These are phyloP conservation scores for Lacanobia wlatinum DNA, from an alignment of 2,888 invertebrate genomes.

Conservation along the genomic window DNA sequence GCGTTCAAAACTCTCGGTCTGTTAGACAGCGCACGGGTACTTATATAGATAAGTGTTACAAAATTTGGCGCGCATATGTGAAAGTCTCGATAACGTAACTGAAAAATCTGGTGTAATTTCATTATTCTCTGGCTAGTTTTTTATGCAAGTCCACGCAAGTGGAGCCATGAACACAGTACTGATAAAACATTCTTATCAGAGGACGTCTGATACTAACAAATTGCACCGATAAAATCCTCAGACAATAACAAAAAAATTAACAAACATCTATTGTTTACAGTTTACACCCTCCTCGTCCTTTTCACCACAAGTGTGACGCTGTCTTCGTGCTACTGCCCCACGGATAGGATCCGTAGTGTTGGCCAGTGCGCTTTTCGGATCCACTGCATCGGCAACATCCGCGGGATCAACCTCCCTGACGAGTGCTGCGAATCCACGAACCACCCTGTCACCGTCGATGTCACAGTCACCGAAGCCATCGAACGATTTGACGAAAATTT, in stretches of 20 bases:
- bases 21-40: too few species aligned
- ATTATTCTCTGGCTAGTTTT: background rate
- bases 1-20: too few species aligned
- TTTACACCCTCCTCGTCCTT: conserved; percentile 62
- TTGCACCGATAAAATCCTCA: background rate
- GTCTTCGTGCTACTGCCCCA: conserved; percentile 74
- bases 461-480: conserved; percentile 75
- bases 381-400: conserved; percentile 75
- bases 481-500: conserved; percentile 70
- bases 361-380: conserved; percentile 76
- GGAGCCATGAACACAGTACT: too few species aligned
- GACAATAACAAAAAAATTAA: background rate
- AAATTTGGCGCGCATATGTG: background rate
- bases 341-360: conserved; percentile 64
- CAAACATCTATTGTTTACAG: conserved; percentile 65
- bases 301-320: conserved; percentile 64
- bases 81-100: background rate
- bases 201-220: background rate
- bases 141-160: background rate
- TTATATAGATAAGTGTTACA: fast-evolving
- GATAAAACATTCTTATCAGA: conserved; percentile 7
- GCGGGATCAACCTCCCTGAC: conserved; percentile 70
- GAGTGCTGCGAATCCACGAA: conserved; percentile 81
- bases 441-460: conserved; percentile 74
- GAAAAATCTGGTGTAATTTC: background rate